Evolutionary conservation across 92 coral and sea anemone genomes (phyloP).

Genomic region (Hydrozoanthus gracilis): DNA sequence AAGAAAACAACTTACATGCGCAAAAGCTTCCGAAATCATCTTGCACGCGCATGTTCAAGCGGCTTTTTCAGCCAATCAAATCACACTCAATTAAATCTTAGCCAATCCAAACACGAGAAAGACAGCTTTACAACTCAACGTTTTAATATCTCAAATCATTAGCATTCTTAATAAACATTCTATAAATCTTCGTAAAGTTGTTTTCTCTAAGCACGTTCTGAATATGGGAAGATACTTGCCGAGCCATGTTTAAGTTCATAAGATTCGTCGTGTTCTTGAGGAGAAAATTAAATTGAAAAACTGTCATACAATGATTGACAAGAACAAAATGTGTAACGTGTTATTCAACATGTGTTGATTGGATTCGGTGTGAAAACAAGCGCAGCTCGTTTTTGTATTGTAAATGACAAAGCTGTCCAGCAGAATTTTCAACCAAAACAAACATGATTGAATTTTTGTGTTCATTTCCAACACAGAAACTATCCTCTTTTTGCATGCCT

Average conservation of each 20-base stretch:
- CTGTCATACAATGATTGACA: conserved; percentile 92
- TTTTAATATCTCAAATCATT: no score
- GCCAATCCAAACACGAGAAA: conserved; percentile 31
- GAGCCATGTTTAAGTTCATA: no score
- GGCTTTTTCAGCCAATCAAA: conserved; percentile 78
- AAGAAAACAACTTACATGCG: conserved; percentile 91
- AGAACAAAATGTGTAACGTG: conserved; percentile 35
- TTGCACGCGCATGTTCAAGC: conserved; percentile 84
- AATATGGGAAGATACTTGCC: no score
- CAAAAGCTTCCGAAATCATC: conserved; percentile 75
- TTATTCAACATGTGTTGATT: conserved; percentile 45
- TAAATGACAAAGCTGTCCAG: background rate
- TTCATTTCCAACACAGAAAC: conserved; percentile 2
- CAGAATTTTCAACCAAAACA: background rate
- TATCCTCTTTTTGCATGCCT: conserved; percentile 26
- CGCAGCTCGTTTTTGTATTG: background rate
- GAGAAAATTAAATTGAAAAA: conserved; percentile 46
- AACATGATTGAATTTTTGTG: conserved; percentile 1
- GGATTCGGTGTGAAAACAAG: conserved; percentile 20
- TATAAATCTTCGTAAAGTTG: no score
- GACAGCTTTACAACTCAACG: background rate
- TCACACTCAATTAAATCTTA: background rate
- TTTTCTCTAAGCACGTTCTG: no score
- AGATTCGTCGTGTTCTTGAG: no score
- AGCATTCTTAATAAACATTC: no score